A percentile compares a stretch with the other conserved stretches of the same genome.
Evolutionary conservation across 37 sponge, comb jelly and placozoan genomes (phyloP).

Genomic region (Aphrocallistes beatrix): DNA sequence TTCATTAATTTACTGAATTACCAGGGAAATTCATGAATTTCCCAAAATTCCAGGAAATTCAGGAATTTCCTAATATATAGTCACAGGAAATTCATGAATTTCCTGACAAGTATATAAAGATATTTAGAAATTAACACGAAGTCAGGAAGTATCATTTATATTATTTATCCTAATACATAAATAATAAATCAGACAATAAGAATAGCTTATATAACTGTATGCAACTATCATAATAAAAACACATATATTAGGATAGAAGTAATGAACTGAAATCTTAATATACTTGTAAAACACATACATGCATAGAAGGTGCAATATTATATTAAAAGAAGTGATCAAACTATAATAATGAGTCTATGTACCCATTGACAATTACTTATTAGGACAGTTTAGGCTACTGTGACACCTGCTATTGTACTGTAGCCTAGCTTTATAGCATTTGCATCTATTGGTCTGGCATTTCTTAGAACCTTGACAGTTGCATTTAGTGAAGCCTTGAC

Average conservation of each 20-base stretch:
- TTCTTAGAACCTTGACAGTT: neutral
- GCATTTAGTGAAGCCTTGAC: neutral
- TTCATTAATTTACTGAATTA: neutral
- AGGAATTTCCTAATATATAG: neutral
- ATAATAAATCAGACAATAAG: too few relatives aligned
- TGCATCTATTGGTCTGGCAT: neutral
- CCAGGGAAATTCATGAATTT: neutral
- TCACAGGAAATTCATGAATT: too few relatives aligned
- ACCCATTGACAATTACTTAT: neutral
- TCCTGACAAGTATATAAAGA: too few relatives aligned
- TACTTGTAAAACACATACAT: neutral
- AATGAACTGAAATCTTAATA: neutral
- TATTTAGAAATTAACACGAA: too few relatives aligned
- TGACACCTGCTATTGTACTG: neutral
- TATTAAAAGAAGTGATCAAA: neutral
- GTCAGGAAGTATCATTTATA: too few relatives aligned
- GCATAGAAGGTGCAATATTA: neutral
- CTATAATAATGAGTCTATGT: neutral
- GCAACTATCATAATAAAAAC: neutral
- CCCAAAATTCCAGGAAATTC: constrained; percentile 18
- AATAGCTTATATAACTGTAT: too few relatives aligned
- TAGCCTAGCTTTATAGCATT: neutral
- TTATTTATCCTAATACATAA: too few relatives aligned
- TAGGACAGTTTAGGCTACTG: neutral
- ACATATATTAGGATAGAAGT: neutral